A percentile compares a stretch with the other conserved stretches of the same genome.
Conservation (phyloP, 2,797 vertebrate species). For the Anguilla obscura region DNA sequence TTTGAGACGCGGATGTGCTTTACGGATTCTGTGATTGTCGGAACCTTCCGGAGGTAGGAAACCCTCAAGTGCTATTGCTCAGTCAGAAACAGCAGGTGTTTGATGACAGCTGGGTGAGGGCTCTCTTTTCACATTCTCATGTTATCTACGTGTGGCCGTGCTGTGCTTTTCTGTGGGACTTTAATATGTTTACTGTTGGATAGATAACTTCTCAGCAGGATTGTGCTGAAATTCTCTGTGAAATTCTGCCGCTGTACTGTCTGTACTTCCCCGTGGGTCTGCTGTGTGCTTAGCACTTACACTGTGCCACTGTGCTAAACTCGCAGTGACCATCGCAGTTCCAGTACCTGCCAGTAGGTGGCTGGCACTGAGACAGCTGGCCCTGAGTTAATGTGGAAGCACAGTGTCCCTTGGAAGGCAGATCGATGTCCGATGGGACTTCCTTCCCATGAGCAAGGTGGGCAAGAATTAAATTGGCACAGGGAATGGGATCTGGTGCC, state of each 20-base stretch:
- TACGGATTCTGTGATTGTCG: neutral
- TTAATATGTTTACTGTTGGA: neutral
- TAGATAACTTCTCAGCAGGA: neutral
- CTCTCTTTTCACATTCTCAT: neutral
- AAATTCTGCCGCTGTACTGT: neutral
- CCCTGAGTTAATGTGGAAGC: neutral
- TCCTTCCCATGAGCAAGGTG: neutral
- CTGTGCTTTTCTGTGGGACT: neutral
- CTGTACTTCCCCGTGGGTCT: neutral
- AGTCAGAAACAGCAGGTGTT: neutral
- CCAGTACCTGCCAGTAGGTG: neutral
- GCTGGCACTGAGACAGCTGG: neutral
- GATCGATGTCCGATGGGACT: neutral
- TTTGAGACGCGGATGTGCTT: neutral
- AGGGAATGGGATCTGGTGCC: neutral
- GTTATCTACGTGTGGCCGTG: neutral
- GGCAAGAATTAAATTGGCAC: slow-evolving; percentile 20
- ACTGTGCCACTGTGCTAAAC: neutral
- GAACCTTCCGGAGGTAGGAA: neutral
- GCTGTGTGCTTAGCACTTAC: neutral
- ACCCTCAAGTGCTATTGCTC: neutral
- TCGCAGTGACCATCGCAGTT: neutral
- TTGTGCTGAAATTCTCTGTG: neutral
- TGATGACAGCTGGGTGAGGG: neutral
- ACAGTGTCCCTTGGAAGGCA: neutral